Percentiles rank a stretch among this genome's conserved stretches.
phyloP scores from a whole-genome alignment of 2,797 vertebrate species.

The Sarcoramphus papa region DNA sequence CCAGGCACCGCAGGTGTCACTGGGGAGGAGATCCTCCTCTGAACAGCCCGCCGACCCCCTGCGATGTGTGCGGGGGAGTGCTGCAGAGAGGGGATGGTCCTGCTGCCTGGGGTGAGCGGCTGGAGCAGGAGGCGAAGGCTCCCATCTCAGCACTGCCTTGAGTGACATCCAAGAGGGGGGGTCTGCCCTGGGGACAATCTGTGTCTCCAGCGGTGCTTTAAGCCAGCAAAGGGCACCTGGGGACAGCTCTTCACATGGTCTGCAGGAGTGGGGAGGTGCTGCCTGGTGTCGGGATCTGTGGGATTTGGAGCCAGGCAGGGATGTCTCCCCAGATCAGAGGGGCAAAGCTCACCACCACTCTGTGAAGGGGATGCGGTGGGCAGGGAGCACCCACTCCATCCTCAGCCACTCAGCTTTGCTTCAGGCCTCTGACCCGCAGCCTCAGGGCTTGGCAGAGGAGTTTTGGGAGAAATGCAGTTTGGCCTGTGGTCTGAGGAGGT shows the following conservation, averaged over 20 bases:
- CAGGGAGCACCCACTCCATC: accelerated
- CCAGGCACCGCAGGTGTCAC: not conserved
- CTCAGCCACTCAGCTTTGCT: not conserved
- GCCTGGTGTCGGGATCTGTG: accelerated
- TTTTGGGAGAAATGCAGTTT: not conserved
- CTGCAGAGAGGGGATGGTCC: not conserved
- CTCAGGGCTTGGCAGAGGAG: not conserved
- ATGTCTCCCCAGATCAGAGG: not conserved
- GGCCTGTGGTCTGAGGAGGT: not conserved
- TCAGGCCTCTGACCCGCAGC: accelerated
- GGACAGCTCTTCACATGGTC: not conserved
- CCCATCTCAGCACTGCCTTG: not conserved
- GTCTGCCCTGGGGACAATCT: not conserved
- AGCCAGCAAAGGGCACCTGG: not conserved
- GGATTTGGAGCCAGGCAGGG: not conserved
- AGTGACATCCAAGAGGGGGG: too few species aligned
- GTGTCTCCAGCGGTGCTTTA: accelerated
- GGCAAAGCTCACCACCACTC: not conserved
- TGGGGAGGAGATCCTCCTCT: too few species aligned
- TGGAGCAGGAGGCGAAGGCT: not conserved
- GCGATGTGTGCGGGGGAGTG: accelerated
- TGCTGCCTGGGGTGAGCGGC: not conserved
- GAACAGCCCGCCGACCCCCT: accelerated
- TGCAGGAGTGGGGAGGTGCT: not conserved
- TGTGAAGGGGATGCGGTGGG: accelerated